Conservation (phyloP, 2,888 invertebrate species). For the Caenorhabditis imperialis region DNA sequence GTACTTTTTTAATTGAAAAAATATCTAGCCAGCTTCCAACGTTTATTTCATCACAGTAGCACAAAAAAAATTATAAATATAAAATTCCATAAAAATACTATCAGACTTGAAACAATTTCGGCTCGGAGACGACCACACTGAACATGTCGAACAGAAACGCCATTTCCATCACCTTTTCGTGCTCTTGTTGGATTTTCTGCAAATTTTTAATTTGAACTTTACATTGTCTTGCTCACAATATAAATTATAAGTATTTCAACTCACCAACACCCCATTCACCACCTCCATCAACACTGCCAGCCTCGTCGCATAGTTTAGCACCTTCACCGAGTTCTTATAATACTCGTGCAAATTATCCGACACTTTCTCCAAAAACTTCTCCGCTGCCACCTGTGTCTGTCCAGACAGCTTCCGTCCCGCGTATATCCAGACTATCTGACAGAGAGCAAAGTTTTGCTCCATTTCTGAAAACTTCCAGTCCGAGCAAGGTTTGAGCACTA, state of each 20-base stretch:
- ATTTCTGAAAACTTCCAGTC: conserved; percentile 23
- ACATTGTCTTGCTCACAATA: too few relatives aligned
- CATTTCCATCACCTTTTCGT: conserved; percentile 37
- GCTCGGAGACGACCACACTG: conserved; percentile 16
- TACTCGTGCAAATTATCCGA: conserved; percentile 39
- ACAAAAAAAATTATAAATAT: too few relatives aligned
- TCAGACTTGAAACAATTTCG: conserved; percentile 28
- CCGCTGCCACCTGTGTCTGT: conserved; percentile 26
- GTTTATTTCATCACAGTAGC: too few relatives aligned
- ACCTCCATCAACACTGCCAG: conserved; percentile 31
- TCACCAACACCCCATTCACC: conserved; percentile 34
- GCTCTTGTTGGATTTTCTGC: conserved; percentile 30
- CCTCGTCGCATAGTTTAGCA: conserved; percentile 29
- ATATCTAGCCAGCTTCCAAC: too few relatives aligned
- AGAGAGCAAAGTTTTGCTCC: conserved; percentile 16
- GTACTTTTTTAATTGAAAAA: too few relatives aligned
- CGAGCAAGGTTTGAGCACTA: conserved; percentile 10
- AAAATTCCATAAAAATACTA: conserved; percentile 3
- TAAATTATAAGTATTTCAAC: too few relatives aligned
- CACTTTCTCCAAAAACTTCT: conserved; percentile 22
- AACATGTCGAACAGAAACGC: conserved; percentile 39
- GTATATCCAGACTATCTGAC: conserved; percentile 40
- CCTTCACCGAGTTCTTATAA: conserved; percentile 5
- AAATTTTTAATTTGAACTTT: neutral
- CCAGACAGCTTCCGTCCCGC: conserved; percentile 24